These are phyloP conservation scores for Hypsopygia costalis DNA, from an alignment of 2,888 invertebrate genomes.

Conservation along the genomic window DNA sequence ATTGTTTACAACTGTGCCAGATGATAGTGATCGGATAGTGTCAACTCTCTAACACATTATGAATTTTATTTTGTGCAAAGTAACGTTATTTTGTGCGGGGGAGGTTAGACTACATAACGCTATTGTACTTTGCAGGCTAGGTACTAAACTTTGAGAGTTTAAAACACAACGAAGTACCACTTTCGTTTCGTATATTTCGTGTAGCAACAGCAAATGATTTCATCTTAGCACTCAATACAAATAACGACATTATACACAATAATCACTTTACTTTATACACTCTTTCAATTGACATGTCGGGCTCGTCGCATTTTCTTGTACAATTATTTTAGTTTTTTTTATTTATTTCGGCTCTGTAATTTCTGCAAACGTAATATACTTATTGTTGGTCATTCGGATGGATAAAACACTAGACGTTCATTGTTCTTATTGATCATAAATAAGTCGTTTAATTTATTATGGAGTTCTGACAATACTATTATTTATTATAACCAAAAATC, in stretches of 20 bases:
- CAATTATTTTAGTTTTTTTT: constrained; percentile 56
- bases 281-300: constrained; percentile 77
- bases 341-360: constrained; percentile 42
- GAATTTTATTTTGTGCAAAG: constrained; percentile 2
- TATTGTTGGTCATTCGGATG: constrained; percentile 25
- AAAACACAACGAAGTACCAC: constrained; percentile 8
- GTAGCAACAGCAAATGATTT: constrained; percentile 17
- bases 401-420: constrained; percentile 13
- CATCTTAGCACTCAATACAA: constrained; percentile 30
- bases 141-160: constrained; percentile 27
- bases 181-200: constrained; percentile 4
- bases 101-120: constrained; percentile 36
- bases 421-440: not conserved
- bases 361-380: constrained; percentile 37
- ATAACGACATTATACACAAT: constrained; percentile 49
- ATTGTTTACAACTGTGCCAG: constrained; percentile 9
- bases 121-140: constrained; percentile 72
- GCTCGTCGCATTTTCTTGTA: constrained; percentile 70
- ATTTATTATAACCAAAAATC: too few relatives aligned
- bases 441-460: not conserved
- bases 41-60: constrained; percentile 11
- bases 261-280: constrained; percentile 64
- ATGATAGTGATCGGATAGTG: constrained; percentile 10
- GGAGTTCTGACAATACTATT: too few relatives aligned
- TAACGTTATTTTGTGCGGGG: constrained; percentile 29